Percentiles rank a stretch among this genome's conserved stretches.
These are phyloP conservation scores for Umimayanthus chanpuru DNA, from an alignment of 92 coral and sea anemone genomes.

Conservation along the genomic window DNA sequence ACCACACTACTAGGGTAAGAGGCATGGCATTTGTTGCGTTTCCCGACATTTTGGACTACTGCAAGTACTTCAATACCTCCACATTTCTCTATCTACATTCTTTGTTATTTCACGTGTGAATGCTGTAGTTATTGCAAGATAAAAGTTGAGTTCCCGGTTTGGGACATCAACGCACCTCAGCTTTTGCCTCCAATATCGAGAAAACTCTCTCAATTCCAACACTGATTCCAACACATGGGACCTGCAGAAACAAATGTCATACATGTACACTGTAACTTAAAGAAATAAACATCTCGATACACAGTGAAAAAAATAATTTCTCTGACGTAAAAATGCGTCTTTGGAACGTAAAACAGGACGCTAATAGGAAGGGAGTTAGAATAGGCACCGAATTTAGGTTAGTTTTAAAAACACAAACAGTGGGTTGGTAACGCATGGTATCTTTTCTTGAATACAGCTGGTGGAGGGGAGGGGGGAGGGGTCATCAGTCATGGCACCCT, in stretches of 20 bases:
- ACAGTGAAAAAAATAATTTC: not conserved
- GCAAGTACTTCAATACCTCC: too few relatives aligned
- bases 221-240: conserved; percentile 99
- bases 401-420: too few relatives aligned
- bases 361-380: too few relatives aligned
- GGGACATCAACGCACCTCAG: conserved; percentile 61
- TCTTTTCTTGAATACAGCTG: too few relatives aligned
- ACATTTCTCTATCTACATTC: too few relatives aligned
- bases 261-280: not conserved
- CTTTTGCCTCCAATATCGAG: conserved; percentile 92
- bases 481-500: not conserved
- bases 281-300: not conserved
- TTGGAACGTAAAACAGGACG: too few relatives aligned
- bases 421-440: too few relatives aligned
- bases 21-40: too few relatives aligned
- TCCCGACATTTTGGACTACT: too few relatives aligned
- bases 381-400: too few relatives aligned
- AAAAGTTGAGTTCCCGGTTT: not conserved
- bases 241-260: conserved; percentile 50
- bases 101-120: not conserved
- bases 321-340: too few relatives aligned
- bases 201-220: conserved; percentile 96
- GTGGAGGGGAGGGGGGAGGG: not conserved
- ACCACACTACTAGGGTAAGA: too few relatives aligned
- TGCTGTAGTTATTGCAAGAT: not conserved